A percentile compares a stretch with the other conserved stretches of the same genome.
Evolutionary conservation across 1,140 invertebrate species (phyloP).

Genomic region (Orussus abietinus): DNA sequence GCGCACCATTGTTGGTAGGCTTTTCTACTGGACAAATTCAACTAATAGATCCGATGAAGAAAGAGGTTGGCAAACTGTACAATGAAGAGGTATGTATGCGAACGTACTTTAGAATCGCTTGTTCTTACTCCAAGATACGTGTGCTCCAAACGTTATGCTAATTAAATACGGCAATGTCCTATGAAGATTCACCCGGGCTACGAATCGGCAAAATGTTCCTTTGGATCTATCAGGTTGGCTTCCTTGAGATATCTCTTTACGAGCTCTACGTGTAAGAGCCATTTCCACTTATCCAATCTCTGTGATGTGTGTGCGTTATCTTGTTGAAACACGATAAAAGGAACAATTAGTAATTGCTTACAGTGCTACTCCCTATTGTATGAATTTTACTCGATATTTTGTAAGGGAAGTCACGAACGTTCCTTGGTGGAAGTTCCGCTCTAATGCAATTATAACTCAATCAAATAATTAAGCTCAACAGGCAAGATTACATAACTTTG

Average conservation of each 20-base stretch:
- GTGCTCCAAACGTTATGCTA: too few relatives aligned
- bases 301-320: slow-evolving; percentile 19
- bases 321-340: slow-evolving; percentile 25
- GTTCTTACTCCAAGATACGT: too few relatives aligned
- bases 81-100: slow-evolving; percentile 93
- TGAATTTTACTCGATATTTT: slow-evolving; percentile 11
- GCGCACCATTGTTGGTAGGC: slow-evolving; percentile 86
- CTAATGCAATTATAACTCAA: slow-evolving; percentile 28
- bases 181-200: too few relatives aligned
- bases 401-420: not conserved
- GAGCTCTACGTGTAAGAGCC: slow-evolving; percentile 11
- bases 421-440: slow-evolving; percentile 2
- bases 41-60: slow-evolving; percentile 93
- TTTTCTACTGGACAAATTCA: slow-evolving; percentile 98
- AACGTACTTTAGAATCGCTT: too few relatives aligned
- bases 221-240: too few relatives aligned
- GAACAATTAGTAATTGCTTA: slow-evolving; percentile 16
- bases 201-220: too few relatives aligned
- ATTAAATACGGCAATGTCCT: too few relatives aligned
- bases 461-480: slow-evolving; percentile 27
- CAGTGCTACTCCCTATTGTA: not conserved
- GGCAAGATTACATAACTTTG: slow-evolving; percentile 24
- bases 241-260: slow-evolving; percentile 1
- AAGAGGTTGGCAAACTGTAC: slow-evolving; percentile 93
- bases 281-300: slow-evolving; percentile 16